phyloP scores from a whole-genome alignment of 1,140 invertebrate genomes.

The Ceratosolen solmsi region DNA sequence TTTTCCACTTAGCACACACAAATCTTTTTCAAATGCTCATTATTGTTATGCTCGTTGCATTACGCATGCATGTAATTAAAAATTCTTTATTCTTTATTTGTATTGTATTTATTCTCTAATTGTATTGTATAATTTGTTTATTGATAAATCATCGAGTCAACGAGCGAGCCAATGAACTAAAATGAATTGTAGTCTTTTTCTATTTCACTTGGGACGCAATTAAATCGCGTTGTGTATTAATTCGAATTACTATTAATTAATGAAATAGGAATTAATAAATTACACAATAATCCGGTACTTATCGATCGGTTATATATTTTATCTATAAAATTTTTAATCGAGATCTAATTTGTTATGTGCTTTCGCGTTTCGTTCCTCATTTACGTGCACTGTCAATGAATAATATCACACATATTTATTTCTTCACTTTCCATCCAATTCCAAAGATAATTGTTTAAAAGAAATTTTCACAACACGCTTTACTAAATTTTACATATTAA shows the following conservation, averaged over 20 bases:
- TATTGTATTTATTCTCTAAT: too few relatives aligned
- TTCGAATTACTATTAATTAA: too few relatives aligned
- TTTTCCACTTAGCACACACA: neutral
- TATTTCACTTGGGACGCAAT: too few relatives aligned
- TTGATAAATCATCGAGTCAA: neutral
- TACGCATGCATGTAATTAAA: constrained; percentile 14
- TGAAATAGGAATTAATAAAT: too few relatives aligned
- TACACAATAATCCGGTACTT: too few relatives aligned
- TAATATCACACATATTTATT: too few relatives aligned
- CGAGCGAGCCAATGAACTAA: neutral
- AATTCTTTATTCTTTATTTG: neutral
- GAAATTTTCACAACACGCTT: neutral
- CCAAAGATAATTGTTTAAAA: neutral
- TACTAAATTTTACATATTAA: neutral
- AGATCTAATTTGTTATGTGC: too few relatives aligned
- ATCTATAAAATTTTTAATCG: too few relatives aligned
- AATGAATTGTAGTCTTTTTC: neutral
- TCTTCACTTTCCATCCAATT: neutral
- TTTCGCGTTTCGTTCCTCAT: too few relatives aligned
- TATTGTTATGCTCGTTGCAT: neutral
- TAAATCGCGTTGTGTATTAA: too few relatives aligned
- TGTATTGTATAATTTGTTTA: neutral
- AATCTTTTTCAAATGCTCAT: constrained; percentile 37
- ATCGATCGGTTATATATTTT: too few relatives aligned
- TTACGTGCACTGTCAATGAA: too few relatives aligned